Conservation (phyloP, 1,140 invertebrate species). For the Drosophila bocki region DNA sequence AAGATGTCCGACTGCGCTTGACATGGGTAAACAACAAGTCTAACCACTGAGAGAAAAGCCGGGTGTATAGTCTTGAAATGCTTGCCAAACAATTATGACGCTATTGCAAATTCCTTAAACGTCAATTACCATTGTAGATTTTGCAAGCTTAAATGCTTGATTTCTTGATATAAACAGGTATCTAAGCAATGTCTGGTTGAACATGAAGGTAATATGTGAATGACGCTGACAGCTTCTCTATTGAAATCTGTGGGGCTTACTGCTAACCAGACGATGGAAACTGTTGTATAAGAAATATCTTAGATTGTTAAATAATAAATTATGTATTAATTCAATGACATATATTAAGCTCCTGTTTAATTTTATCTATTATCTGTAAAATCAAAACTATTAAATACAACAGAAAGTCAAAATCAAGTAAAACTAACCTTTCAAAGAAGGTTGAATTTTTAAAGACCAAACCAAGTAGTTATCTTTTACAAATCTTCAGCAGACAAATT, state of each 20-base stretch:
- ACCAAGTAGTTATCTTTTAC: background rate
- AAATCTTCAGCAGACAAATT: background rate
- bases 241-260: background rate
- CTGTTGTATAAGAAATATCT: too few relatives aligned
- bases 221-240: slow-evolving; percentile 8
- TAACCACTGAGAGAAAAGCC: slow-evolving; percentile 29
- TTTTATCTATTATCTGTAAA: background rate
- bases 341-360: too few relatives aligned
- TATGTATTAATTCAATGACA: background rate
- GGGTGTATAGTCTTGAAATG: background rate
- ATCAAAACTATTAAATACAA: background rate
- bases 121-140: slow-evolving; percentile 6
- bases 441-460: background rate
- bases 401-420: too few relatives aligned
- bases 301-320: too few relatives aligned
- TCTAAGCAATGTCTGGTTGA: background rate
- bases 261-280: background rate
- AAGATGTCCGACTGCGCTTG: slow-evolving; percentile 45
- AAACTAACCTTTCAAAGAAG: background rate
- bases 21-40: slow-evolving; percentile 68
- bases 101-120: slow-evolving; percentile 6
- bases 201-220: slow-evolving; percentile 6
- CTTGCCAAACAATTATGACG: background rate
- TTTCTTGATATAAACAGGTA: slow-evolving; percentile 6
- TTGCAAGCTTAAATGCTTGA: slow-evolving; percentile 4